Evolutionary conservation across 2,888 invertebrate species (phyloP), one percentile per base, ranked within the genome.

Genomic region (Cheilosia pagana): DNA sequence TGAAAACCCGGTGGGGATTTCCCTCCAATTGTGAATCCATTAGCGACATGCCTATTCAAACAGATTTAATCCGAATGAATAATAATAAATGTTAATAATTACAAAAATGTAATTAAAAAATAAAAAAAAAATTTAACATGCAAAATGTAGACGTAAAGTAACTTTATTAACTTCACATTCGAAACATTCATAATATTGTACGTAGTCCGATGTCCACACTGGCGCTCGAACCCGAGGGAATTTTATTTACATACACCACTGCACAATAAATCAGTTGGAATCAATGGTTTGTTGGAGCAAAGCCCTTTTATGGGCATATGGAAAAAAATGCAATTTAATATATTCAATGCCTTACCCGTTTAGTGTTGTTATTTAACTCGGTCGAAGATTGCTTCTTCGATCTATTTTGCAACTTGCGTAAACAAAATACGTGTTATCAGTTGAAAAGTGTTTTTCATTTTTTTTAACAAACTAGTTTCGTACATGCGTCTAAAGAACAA

Each of bases 211-310:
- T 50, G 23, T 59, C 16, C 28, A 31, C 19, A 21, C 59, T 31
- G 39, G 23, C 55, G 12, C 50, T 39, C 48, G 35, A 16, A 48
- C 50, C 48, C 50, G 14, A 68, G 70, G 45, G 59, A 70, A 59
- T 48, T 59, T 28, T 59, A 50, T 70, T 35, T 50, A 48, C 57
- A 48, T 50, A 48, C 57, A 48, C 14, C 59, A 16, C 5, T 59
- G 35, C 35, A 70, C 48, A 39, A 35, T 70, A 59, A 70, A 50
- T 70, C 70, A 59, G 25, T 41, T 59, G 70, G 39, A 59, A 48
- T 70, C 70, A 59, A 25, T 70, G 59, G 70, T 14, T n/a, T 39
- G 39, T 55, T 67, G 16, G 25, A 55, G 31, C 53, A 67, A 67
- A 21, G 45, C 14, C 28, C 48, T 2, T 63, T 8, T 12, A 50